phyloP scores from a whole-genome alignment of 1,140 invertebrate genomes.

The Magallana angulata region DNA sequence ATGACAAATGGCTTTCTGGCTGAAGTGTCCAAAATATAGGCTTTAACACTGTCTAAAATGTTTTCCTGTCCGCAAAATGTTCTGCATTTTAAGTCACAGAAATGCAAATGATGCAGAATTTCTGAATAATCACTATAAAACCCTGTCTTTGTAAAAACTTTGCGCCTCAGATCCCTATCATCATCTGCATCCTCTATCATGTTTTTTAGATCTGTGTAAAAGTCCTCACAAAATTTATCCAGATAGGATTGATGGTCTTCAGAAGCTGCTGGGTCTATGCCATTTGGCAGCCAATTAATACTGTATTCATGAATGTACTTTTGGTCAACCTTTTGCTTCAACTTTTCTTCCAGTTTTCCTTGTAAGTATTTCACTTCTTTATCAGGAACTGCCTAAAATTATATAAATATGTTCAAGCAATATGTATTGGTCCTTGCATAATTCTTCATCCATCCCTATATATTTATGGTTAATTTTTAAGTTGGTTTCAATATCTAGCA shows the following conservation, averaged over 20 bases:
- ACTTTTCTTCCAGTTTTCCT: slow-evolving; percentile 47
- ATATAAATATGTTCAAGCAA: neutral
- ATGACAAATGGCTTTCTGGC: slow-evolving; percentile 66
- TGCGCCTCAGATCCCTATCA: slow-evolving; percentile 45
- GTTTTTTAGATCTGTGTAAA: slow-evolving; percentile 62
- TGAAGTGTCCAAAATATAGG: slow-evolving; percentile 52
- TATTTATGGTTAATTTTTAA: too few species aligned
- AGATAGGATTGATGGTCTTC: slow-evolving; percentile 69
- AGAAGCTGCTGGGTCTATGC: slow-evolving; percentile 62
- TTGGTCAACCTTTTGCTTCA: slow-evolving; percentile 47
- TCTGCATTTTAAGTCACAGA: slow-evolving; percentile 82
- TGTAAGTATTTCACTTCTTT: slow-evolving; percentile 56
- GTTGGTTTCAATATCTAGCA: too few species aligned
- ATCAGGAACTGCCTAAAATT: slow-evolving; percentile 57
- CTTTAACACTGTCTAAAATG: slow-evolving; percentile 47
- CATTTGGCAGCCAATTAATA: slow-evolving; percentile 60
- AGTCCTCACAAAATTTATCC: slow-evolving; percentile 64
- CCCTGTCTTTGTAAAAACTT: slow-evolving; percentile 60
- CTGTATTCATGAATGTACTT: slow-evolving; percentile 50
- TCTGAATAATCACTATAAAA: slow-evolving; percentile 83
- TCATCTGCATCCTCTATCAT: slow-evolving; percentile 64
- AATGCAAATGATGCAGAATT: slow-evolving; percentile 96
- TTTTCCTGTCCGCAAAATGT: slow-evolving; percentile 67
- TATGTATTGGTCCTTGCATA: too few species aligned
- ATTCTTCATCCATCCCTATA: too few species aligned